These are phyloP conservation scores for Erebia aethiops DNA, from an alignment of 2,888 invertebrate genomes.

Conservation along the genomic window DNA sequence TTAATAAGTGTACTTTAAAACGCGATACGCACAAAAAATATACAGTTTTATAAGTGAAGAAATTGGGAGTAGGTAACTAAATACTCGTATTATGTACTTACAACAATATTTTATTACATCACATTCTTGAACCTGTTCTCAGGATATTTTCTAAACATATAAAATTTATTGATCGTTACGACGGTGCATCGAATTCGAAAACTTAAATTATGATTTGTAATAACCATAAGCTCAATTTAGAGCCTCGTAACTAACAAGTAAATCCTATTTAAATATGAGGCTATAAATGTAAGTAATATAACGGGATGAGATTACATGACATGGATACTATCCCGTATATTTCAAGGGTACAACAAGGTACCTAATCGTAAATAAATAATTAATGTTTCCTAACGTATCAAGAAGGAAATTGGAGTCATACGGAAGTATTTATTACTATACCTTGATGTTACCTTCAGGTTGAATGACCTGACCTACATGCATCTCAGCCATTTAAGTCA, in stretches of 20 bases:
- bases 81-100: background rate
- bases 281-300: slow-evolving; percentile 29
- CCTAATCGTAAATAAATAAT: slow-evolving; percentile 2
- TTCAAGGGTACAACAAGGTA: background rate
- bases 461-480: too few species aligned
- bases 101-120: background rate
- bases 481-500: too few species aligned
- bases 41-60: background rate
- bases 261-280: slow-evolving; percentile 33
- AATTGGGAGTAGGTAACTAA: background rate
- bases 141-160: slow-evolving; percentile 12
- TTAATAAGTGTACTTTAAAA: too few species aligned
- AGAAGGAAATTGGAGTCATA: background rate
- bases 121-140: slow-evolving; percentile 9
- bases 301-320: slow-evolving; percentile 26
- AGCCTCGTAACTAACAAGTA: slow-evolving; percentile 33
- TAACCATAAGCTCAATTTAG: slow-evolving; percentile 36
- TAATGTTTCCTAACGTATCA: background rate
- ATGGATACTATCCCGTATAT: slow-evolving; percentile 11
- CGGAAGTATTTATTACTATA: background rate
- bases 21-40: background rate
- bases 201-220: slow-evolving; percentile 33
- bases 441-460: too few species aligned
- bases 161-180: slow-evolving; percentile 27
- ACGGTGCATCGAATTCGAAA: slow-evolving; percentile 24